phyloP scores from a whole-genome alignment of 1,140 invertebrate species.

The Antheraea mylitta region DNA sequence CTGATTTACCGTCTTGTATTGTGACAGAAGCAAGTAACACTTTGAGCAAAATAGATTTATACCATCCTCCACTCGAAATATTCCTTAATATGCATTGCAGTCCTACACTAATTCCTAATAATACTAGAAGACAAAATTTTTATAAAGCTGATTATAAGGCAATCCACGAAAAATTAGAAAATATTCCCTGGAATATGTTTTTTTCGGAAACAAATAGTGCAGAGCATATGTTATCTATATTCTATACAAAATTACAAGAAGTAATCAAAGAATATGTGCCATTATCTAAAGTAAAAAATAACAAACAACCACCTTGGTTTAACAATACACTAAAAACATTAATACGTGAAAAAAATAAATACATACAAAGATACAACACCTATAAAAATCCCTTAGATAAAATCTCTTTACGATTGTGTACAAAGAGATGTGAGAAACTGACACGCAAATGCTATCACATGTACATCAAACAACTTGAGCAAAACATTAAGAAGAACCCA shows the following conservation, averaged over 20 bases:
- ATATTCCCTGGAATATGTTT: constrained; percentile 18
- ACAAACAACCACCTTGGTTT: constrained; percentile 26
- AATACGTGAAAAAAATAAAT: constrained; percentile 24
- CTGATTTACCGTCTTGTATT: constrained; percentile 3
- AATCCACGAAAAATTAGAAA: constrained; percentile 16
- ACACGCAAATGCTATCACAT: constrained; percentile 21
- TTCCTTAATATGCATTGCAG: constrained; percentile 1
- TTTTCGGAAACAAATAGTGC: constrained; percentile 14
- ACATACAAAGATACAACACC: constrained; percentile 20
- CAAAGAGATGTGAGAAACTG: constrained; percentile 19
- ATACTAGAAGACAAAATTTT: constrained; percentile 17
- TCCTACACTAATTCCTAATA: background rate
- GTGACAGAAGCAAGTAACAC: constrained; percentile 7
- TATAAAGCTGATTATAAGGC: constrained; percentile 25
- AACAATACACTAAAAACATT: constrained; percentile 14
- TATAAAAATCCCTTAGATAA: constrained; percentile 27
- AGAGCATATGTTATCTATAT: constrained; percentile 20
- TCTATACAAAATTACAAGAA: constrained; percentile 15
- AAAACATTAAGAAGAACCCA: constrained; percentile 21
- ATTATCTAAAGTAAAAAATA: constrained; percentile 11
- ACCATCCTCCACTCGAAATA: constrained; percentile 28
- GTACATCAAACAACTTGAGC: constrained; percentile 20
- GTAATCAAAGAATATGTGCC: constrained; percentile 16
- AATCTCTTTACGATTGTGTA: constrained; percentile 17
- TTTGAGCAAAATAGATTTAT: constrained; percentile 20